Percentiles rank a stretch among this genome's conserved stretches.
Conservation (phyloP, 2,113 vertebrate species). For the Poeciliopsis prolifica region DNA sequence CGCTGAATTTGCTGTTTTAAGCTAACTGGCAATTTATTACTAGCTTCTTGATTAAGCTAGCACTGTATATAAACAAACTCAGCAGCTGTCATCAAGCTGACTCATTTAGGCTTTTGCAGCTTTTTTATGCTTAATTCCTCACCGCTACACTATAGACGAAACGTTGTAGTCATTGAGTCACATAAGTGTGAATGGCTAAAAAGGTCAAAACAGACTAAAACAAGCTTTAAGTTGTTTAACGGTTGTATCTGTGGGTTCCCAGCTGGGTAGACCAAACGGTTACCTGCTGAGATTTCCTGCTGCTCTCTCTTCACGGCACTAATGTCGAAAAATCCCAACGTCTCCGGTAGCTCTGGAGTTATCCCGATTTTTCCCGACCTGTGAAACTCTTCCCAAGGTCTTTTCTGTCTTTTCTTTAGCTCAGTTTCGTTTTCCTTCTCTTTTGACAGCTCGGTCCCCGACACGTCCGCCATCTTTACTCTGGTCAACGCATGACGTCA, state of each 20-base stretch:
- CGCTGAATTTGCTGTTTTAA: not conserved
- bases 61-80: constrained; percentile 4
- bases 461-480: constrained; percentile 81
- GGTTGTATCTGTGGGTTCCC: constrained; percentile 6
- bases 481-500: constrained; percentile 45
- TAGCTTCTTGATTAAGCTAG: not conserved
- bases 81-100: not conserved
- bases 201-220: not conserved
- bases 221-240: not conserved
- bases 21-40: not conserved
- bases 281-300: constrained; percentile 76
- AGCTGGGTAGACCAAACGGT: not conserved
- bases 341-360: constrained; percentile 69
- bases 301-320: constrained; percentile 63
- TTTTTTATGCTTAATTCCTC: not conserved
- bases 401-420: constrained; percentile 47
- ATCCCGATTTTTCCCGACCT: constrained; percentile 46
- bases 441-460: constrained; percentile 66
- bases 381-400: constrained; percentile 43
- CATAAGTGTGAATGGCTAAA: no score
- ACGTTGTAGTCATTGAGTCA: rapidly evolving
- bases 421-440: constrained; percentile 70
- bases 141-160: rapidly evolving
- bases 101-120: not conserved
- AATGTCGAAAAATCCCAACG: constrained; percentile 78